Percentiles rank a stretch among this genome's conserved stretches.
phyloP scores from a whole-genome alignment of 2,888 invertebrate species.

The Polydrusus tereticollis region DNA sequence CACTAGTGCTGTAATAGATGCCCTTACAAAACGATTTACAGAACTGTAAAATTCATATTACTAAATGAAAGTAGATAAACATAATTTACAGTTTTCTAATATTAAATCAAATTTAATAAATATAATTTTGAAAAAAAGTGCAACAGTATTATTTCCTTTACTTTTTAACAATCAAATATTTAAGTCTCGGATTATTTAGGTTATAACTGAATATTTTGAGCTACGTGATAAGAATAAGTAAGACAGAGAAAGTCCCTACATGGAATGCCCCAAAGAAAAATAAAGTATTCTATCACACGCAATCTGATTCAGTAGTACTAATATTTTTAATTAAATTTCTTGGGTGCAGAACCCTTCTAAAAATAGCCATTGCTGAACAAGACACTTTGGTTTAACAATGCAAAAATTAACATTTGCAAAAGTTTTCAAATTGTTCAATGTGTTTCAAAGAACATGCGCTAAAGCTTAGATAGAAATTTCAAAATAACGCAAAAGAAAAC shows the following conservation, averaged over 20 bases:
- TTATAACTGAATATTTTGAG: not conserved
- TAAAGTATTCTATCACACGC: constrained; percentile 22
- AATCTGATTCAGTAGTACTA: constrained; percentile 20
- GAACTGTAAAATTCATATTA: no score
- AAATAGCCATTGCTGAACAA: constrained; percentile 2
- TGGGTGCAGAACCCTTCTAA: constrained; percentile 25
- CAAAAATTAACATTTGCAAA: not conserved
- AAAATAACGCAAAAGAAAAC: no score
- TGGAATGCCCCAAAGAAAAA: constrained; percentile 5
- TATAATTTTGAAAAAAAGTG: no score
- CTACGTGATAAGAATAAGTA: not conserved
- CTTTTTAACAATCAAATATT: no score
- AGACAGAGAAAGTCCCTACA: not conserved
- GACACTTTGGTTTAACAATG: not conserved
- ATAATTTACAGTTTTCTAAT: no score
- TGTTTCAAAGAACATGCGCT: no score
- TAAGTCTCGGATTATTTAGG: not conserved
- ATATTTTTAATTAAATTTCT: constrained; percentile 32
- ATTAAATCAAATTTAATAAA: no score
- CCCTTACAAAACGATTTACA: no score
- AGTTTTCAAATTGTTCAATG: not conserved
- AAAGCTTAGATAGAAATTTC: no score
- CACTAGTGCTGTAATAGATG: no score
- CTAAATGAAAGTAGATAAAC: no score
- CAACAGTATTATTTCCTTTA: no score